These are phyloP conservation scores for Macrotis lagotis DNA, from an alignment of 2,113 vertebrate species.

Conservation along the genomic window DNA sequence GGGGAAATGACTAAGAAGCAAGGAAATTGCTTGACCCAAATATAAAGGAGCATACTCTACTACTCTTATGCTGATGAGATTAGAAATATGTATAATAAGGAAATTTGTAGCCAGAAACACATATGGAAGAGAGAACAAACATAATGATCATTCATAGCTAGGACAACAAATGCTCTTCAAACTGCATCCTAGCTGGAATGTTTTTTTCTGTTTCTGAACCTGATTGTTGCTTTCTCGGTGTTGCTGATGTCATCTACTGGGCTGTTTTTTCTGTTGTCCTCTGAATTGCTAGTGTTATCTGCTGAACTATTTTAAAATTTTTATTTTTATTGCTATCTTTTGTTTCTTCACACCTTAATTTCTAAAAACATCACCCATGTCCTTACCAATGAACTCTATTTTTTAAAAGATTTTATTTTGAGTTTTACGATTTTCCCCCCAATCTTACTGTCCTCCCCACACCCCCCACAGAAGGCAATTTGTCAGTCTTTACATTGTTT, in stretches of 20 bases:
- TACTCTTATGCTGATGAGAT: background rate
- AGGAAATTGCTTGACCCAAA: background rate
- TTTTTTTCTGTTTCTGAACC: background rate
- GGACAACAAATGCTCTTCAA: background rate
- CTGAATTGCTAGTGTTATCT: background rate
- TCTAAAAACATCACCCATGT: background rate
- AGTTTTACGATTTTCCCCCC: too few relatives aligned
- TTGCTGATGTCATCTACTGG: background rate
- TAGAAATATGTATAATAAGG: background rate
- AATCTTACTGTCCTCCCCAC: too few relatives aligned
- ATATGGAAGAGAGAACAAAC: background rate
- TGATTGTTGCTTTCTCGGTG: background rate
- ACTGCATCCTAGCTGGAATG: background rate
- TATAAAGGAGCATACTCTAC: background rate
- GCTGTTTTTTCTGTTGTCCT: background rate
- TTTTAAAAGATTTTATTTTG: too few relatives aligned
- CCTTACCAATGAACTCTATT: background rate
- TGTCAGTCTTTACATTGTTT: too few relatives aligned
- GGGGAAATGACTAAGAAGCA: background rate
- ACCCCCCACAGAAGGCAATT: too few relatives aligned
- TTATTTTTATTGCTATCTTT: background rate
- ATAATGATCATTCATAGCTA: background rate
- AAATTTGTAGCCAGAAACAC: background rate
- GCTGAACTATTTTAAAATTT: background rate
- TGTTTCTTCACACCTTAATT: background rate